Evolutionary conservation across 64 coral and sea anemone genomes (phyloP).

Genomic region (Platygyra sinensis): DNA sequence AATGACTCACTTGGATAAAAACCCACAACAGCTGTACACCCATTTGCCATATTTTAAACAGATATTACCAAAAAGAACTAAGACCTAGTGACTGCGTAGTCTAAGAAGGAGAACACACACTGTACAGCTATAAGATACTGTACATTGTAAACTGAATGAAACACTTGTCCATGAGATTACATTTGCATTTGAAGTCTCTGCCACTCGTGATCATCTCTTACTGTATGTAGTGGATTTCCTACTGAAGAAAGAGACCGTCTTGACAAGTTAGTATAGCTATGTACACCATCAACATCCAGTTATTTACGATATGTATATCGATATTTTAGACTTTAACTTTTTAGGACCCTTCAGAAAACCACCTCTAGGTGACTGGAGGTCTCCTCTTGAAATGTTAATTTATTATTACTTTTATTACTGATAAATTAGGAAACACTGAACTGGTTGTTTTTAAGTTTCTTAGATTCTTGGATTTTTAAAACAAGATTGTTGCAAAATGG

Average conservation of each 20-base stretch:
- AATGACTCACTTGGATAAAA: background rate
- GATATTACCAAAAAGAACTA: too few relatives aligned
- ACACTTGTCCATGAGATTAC: slow-evolving; percentile 53
- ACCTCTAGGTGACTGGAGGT: too few relatives aligned
- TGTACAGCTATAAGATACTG: slow-evolving; percentile 6
- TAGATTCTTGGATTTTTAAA: too few relatives aligned
- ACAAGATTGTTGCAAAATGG: too few relatives aligned
- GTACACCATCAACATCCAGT: background rate
- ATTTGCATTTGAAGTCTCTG: slow-evolving; percentile 45
- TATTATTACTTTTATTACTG: too few relatives aligned
- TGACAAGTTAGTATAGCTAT: slow-evolving; percentile 30
- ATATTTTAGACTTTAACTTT: too few relatives aligned
- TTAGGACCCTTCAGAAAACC: too few relatives aligned
- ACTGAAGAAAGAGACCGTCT: slow-evolving; percentile 46
- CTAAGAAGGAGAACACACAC: background rate
- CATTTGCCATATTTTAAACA: background rate
- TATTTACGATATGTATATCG: background rate
- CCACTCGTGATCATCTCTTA: slow-evolving; percentile 31
- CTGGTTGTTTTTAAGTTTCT: too few relatives aligned
- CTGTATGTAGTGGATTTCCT: slow-evolving; percentile 32
- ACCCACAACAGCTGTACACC: background rate
- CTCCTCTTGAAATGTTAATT: too few relatives aligned
- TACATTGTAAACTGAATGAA: slow-evolving; percentile 6
- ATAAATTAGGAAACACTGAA: too few relatives aligned
- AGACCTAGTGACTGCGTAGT: too few relatives aligned